phyloP scores from a whole-genome alignment of 1,140 invertebrate genomes.

The Sesamia nonagrioides region DNA sequence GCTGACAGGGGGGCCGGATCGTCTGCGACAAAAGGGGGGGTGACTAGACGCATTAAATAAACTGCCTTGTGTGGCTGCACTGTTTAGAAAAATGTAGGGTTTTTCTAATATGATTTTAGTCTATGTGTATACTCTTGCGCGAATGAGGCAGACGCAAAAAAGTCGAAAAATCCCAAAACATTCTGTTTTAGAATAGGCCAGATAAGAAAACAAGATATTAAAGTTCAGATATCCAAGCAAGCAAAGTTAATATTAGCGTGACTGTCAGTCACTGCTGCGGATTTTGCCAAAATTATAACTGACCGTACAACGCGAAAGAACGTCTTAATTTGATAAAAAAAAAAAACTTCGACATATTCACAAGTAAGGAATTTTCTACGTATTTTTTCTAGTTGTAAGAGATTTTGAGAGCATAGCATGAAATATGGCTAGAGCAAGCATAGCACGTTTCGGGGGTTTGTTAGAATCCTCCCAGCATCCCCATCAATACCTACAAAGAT shows the following conservation, averaged over 20 bases:
- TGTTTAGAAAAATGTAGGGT: slow-evolving; percentile 28
- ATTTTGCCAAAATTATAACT: neutral
- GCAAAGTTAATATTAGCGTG: slow-evolving; percentile 8
- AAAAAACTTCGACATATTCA: neutral
- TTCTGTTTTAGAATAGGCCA: too few relatives aligned
- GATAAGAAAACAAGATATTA: neutral
- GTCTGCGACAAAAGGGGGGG: slow-evolving; percentile 49
- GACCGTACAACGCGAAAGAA: neutral
- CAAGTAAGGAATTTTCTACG: neutral
- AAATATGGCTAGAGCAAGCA: too few relatives aligned
- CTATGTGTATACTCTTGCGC: slow-evolving; percentile 9
- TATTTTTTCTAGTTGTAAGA: neutral
- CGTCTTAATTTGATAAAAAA: neutral
- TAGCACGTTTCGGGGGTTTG: too few relatives aligned
- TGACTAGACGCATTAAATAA: slow-evolving; percentile 64
- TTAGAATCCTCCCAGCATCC: neutral
- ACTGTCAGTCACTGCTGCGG: slow-evolving; percentile 2
- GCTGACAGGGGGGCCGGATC: neutral
- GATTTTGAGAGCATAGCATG: neutral
- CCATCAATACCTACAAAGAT: neutral
- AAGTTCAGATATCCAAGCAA: neutral
- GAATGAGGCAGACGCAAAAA: too few relatives aligned
- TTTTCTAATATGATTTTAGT: slow-evolving; percentile 14
- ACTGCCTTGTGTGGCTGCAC: slow-evolving; percentile 26
- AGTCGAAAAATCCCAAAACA: too few relatives aligned